These are phyloP conservation scores for Alosa alosa DNA, from an alignment of 2,113 vertebrate species.

Conservation along the genomic window DNA sequence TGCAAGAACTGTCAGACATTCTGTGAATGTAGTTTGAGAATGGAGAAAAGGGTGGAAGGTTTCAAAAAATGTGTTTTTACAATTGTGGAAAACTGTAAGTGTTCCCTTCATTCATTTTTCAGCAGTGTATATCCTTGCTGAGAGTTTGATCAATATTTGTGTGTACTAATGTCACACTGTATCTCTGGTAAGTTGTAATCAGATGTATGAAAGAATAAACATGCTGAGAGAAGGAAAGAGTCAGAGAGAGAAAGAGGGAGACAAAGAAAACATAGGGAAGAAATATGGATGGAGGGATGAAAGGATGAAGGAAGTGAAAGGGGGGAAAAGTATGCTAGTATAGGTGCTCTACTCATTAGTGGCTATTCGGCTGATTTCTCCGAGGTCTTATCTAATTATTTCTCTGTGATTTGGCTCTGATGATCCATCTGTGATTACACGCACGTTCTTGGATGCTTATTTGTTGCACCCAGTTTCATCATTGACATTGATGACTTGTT, in stretches of 20 bases:
- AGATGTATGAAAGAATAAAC: slow-evolving; percentile 44
- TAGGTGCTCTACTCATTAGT: not conserved
- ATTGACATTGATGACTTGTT: slow-evolving; percentile 8
- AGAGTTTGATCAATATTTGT: slow-evolving; percentile 41
- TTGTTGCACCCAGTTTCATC: not conserved
- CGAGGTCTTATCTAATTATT: not conserved
- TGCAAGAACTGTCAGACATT: no score
- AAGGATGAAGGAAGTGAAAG: slow-evolving; percentile 19
- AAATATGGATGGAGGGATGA: slow-evolving; percentile 13
- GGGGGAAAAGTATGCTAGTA: not conserved
- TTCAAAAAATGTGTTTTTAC: no score
- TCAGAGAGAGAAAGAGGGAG: not conserved
- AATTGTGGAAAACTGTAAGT: no score
- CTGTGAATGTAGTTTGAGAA: no score
- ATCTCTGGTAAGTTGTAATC: slow-evolving; percentile 46
- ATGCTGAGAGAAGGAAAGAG: slow-evolving; percentile 31
- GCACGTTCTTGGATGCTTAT: not conserved
- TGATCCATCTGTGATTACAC: not conserved
- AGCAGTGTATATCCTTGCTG: slow-evolving; percentile 21
- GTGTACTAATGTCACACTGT: slow-evolving; percentile 32
- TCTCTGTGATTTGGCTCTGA: not conserved
- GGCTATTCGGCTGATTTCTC: not conserved
- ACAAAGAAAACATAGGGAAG: not conserved
- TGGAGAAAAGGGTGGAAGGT: no score
- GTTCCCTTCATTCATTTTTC: no score